These are phyloP conservation scores for Lophochroa leadbeateri DNA, from an alignment of 2,113 vertebrate genomes.

Conservation along the genomic window DNA sequence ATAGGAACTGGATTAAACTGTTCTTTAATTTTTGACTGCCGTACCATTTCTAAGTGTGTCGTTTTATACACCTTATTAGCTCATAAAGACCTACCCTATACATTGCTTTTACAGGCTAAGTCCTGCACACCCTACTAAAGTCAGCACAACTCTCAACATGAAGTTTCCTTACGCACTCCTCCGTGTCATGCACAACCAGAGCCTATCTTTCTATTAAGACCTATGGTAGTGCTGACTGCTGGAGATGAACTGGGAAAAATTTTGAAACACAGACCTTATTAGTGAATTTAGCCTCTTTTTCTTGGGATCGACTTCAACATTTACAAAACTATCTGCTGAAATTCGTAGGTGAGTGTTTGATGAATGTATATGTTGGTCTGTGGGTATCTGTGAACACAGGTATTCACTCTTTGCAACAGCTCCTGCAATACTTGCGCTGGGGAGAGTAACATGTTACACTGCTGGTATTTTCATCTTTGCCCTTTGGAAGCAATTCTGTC, in stretches of 20 bases:
- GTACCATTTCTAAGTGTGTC: neutral
- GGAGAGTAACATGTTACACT: neutral
- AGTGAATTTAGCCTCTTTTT: neutral
- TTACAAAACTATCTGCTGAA: neutral
- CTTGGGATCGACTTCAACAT: neutral
- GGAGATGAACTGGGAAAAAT: neutral
- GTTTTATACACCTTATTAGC: neutral
- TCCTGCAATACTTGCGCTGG: neutral
- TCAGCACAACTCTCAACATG: neutral
- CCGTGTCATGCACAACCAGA: neutral
- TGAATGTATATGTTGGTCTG: neutral
- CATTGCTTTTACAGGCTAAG: neutral
- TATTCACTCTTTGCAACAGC: neutral
- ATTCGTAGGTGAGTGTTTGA: neutral
- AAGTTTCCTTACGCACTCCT: neutral
- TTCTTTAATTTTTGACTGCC: neutral
- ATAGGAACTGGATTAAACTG: neutral
- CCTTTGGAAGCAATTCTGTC: neutral
- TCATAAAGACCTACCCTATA: neutral
- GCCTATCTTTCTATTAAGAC: neutral
- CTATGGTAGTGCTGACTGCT: neutral
- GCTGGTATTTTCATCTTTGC: neutral
- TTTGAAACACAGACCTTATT: neutral
- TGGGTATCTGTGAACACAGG: neutral
- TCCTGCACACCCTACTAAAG: neutral